Conservation (phyloP, 1,140 invertebrate species). For the Melipona quadrifasciata region DNA sequence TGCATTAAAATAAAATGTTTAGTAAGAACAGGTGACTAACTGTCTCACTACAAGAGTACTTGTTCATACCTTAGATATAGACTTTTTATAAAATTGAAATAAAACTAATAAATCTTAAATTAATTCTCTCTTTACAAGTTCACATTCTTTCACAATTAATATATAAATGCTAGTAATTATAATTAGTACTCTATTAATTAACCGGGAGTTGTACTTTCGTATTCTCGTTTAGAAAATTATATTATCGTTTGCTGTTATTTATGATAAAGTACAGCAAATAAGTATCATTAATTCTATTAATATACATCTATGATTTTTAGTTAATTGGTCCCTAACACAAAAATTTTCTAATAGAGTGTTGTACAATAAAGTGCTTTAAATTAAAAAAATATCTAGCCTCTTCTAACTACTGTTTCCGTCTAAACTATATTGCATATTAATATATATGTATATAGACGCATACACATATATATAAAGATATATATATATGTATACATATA, state of each 20-base stretch:
- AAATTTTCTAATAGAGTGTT: conserved; percentile 72
- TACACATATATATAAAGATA: background rate
- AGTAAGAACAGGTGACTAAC: conserved; percentile 53
- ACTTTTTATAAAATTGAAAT: conserved; percentile 45
- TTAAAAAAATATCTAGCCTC: conserved; percentile 79
- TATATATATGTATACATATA: background rate
- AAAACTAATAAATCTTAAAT: conserved; percentile 50
- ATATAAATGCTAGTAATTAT: conserved; percentile 45
- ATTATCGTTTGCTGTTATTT: conserved; percentile 35
- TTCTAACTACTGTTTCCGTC: conserved; percentile 74
- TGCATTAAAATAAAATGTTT: conserved; percentile 57
- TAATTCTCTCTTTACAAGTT: conserved; percentile 58
- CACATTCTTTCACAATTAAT: conserved; percentile 35
- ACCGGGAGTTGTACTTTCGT: conserved; percentile 66
- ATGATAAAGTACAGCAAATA: conserved; percentile 43
- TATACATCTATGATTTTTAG: conserved; percentile 56
- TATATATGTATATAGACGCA: conserved; percentile 69
- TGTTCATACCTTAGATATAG: conserved; percentile 31
- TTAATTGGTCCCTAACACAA: conserved; percentile 72
- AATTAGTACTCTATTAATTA: conserved; percentile 50
- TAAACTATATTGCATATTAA: conserved; percentile 76
- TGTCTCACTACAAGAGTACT: conserved; percentile 30
- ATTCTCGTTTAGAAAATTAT: conserved; percentile 50
- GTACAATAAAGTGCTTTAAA: conserved; percentile 78
- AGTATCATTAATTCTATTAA: conserved; percentile 50